A percentile compares a stretch with the other conserved stretches of the same genome.
Conservation (phyloP, 2,113 vertebrate species). For the Hypanus sabinus region DNA sequence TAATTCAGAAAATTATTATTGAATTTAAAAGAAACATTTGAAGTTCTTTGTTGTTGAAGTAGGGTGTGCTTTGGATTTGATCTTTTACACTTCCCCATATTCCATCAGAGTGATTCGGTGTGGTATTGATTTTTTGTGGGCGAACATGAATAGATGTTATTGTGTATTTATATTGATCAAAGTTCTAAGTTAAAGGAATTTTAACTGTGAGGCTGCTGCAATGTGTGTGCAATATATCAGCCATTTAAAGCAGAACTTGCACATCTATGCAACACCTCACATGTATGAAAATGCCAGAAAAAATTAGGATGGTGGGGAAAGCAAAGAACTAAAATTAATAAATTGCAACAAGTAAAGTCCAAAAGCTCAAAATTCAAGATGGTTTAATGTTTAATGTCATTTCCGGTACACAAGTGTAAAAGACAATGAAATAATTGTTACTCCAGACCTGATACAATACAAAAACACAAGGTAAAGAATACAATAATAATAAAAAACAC, state of each 20-base stretch:
- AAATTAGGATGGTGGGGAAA: not conserved
- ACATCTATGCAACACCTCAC: not conserved
- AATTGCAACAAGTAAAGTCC: not conserved
- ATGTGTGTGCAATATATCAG: not conserved
- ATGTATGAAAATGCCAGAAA: not conserved
- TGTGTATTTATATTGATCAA: not conserved
- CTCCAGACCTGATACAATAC: too few relatives aligned
- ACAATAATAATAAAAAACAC: too few relatives aligned
- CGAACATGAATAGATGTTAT: not conserved
- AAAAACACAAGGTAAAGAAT: too few relatives aligned
- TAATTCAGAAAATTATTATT: not conserved
- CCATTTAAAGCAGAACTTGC: not conserved
- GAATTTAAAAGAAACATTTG: not conserved
- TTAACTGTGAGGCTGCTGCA: not conserved
- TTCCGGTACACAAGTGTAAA: too few relatives aligned
- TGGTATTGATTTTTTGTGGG: not conserved
- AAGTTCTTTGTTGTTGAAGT: not conserved
- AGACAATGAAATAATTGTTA: too few relatives aligned
- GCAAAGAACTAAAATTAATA: not conserved
- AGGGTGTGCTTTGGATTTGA: not conserved
- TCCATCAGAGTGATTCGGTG: not conserved
- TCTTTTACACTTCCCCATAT: not conserved
- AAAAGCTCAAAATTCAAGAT: not conserved
- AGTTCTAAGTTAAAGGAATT: not conserved
- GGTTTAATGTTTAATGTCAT: too few relatives aligned